Base-by-base conservation (phyloP, 2,888 invertebrate genomes). In the Macrophya alboannulata region DNA sequence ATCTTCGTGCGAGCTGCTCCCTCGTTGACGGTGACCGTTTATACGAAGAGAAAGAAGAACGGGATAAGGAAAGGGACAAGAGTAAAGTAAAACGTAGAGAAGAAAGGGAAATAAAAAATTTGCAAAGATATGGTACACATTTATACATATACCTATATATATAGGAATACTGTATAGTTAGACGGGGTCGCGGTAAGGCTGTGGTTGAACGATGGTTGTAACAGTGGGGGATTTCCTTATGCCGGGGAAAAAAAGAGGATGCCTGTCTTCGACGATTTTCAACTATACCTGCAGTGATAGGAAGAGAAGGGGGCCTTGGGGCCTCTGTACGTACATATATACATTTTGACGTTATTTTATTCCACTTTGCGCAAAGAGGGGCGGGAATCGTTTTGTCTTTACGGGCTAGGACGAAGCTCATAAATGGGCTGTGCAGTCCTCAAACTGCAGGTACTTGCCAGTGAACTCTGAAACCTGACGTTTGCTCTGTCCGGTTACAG, bases 391-490 rank as follows among this genome's bases (percentile, higher is more conserved):
- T 88, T 88, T 89, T 86, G 89, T 89, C 90, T 91, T 90, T 89
- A 89, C 89, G 90, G 90, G 90, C 89, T 89, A 89, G 89, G 87
- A 86, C 88, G 86, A 86, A 88, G 88, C 89, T 91, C 90, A 92
- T 93, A 93, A 93, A 93, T 93, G 90, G 93, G 90, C 91, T 93
- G 92, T 89, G 90, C 91, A 90, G 90, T 92, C 91, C 89, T 92
- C 90, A 90, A 91, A 92, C 92, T 90, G 88, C 81, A 59, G 88
- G 91, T 92, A 93, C 92, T 93, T 92, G 89, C 90, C 92, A 88
- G 91, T 91, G 89, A 92, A 91, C 93, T 89, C 88, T 15, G 62
- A 62, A 40, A 81, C 81, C 43, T 81, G 62, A 40, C 59, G 81
- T 21, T 37, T 40, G 31, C 12, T 17, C 40, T 40, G 59, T 79